Base-by-base conservation (phyloP, 2,888 invertebrate species). In the Chalcis sispes region DNA sequence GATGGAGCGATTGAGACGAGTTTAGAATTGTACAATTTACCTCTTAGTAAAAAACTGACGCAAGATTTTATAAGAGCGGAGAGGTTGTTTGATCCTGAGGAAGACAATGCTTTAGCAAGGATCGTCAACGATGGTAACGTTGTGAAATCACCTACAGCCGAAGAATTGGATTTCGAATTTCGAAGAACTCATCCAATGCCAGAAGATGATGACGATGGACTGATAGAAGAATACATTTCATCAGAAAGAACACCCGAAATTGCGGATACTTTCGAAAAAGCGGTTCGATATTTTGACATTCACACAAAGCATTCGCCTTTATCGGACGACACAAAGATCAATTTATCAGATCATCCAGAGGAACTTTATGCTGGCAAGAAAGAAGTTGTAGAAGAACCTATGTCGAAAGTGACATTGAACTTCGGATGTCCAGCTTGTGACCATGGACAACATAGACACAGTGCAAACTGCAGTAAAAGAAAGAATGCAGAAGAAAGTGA, bases 91-190 rank as follows among this genome's bases (percentile, higher is more conserved):
- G 82, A 88, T 81, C 83, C 85, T 0, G 83, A 84, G 27, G 82
- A 82, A 52, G 87, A 88, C 36, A 88, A 88, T 77, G 84, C 86
- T 0, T 46, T 86, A 8, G 83, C 85, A 1, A 84, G 87, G 73
- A 85, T 88, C 64, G 83, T 87, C 0, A 88, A 88, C 56, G 84
- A 88, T 46, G 88, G 87, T 0, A 46, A 56, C 1, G 76, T 86
- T 13, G 79, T 86, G 1, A 87, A 88, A 62, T 85, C 83, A 69
- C 84, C 84, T 0, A 83, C 85, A 0, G 77, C 82, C 0, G 83
- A 84, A 18, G 83, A 87, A 20, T 61, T 85, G 10, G 88, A 88
- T 15, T 46, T 83, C 1, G 84, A 87, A 29, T 89, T 88, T 56
- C 80, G 82, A 46, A 80, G 82, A 58, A 80, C 81, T 0, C 80